Percentiles rank a stretch among this genome's conserved stretches.
Conservation (phyloP, 2,888 invertebrate genomes). For the Alitta virens region DNA sequence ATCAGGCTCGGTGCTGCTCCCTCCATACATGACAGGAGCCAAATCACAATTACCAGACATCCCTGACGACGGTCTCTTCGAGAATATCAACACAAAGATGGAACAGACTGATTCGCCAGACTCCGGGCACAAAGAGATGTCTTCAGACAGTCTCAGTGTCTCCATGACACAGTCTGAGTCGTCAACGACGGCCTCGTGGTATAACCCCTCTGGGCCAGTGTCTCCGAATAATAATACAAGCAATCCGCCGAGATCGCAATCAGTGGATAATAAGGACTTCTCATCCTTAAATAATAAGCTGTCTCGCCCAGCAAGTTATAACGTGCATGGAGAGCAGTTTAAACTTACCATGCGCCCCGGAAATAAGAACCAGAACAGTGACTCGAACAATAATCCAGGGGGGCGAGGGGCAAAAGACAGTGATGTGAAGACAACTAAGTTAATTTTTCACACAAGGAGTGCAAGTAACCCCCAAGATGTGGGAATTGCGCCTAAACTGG, state of each 20-base stretch:
- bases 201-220: conserved; percentile 1
- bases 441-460: conserved; percentile 18
- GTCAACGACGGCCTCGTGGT: conserved; percentile 7
- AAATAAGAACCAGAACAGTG: neutral
- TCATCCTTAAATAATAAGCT: neutral
- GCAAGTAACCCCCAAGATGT: conserved; percentile 21
- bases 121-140: conserved; percentile 55
- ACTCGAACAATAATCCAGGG: neutral
- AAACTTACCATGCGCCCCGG: conserved; percentile 8
- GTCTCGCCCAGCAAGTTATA: neutral
- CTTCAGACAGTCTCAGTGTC: conserved; percentile 31
- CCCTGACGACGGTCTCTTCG: conserved; percentile 32
- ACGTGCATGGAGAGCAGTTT: conserved; percentile 18
- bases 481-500: conserved; percentile 22
- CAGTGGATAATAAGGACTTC: neutral
- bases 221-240: neutral
- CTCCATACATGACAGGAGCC: conserved; percentile 19
- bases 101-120: conserved; percentile 48
- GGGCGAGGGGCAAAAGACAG: neutral
- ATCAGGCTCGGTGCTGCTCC: conserved; percentile 37
- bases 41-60: conserved; percentile 27
- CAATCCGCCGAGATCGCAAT: neutral
- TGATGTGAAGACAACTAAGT: neutral
- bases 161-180: conserved; percentile 7
- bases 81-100: conserved; percentile 38